Evolutionary conservation across 2,113 vertebrate species (phyloP), one percentile per base, ranked within the genome.

Genomic region (Paraplagusia blochii): DNA sequence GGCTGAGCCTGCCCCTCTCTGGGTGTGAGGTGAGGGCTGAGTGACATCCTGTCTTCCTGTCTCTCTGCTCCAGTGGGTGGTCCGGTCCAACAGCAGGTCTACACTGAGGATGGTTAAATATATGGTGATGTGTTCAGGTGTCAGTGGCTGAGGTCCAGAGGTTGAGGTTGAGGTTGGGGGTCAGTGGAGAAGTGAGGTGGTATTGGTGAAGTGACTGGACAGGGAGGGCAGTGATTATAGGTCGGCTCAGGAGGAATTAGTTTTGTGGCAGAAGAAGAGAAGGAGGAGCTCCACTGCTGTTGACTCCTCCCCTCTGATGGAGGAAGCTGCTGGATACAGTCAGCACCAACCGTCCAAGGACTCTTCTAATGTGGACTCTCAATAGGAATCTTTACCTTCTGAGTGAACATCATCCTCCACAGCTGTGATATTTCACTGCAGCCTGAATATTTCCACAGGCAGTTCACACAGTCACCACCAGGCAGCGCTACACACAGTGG

Each of bases 41-140:
- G 62, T 76, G 80, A 78, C 69, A 73, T 63, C 73, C 62, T 63
- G 76, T 67, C 76, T 58, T 70, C 59, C 53, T 54, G 56, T 57
- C 51, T 84, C 56, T 82, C 66, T 81, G 82, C 76, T 86, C 52
- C 71, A 75, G 48, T 81, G 69, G 76, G 67, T 75, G 83, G 66
- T 75, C 53, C 47, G 47, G 69, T 62, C 58, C 74, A 61, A 64
- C 63, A 72, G 67, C 67, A 48, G 39, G n/a, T n/a, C n/a, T 74
- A 66, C 69, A 76, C 66, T 10, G 1, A 51, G 62, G 44, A n/a
- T n/a, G n/a, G n/a, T n/a, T 29, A 42, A 39, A n/a, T 44, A 11
- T 34, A 17, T 51, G 43, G 22, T 16, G 40, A 29, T 45, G 16
- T 44, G 44, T 53, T 40, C 35, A 16, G 51, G 11, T 55, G 12